phyloP scores from a whole-genome alignment of 2,888 invertebrate species.

The Ecdyonurus torrentis region DNA sequence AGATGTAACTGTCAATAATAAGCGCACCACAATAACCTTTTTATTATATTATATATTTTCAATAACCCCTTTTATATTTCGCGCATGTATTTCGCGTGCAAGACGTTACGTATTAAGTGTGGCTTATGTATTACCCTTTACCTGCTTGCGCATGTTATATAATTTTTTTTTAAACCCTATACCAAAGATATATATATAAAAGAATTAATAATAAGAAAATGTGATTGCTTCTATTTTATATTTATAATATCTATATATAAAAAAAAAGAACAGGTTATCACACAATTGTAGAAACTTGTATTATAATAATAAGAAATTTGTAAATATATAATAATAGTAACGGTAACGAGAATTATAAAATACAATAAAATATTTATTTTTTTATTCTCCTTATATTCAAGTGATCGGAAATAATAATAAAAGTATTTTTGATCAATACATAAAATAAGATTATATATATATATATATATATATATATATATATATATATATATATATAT shows the following conservation, averaged over 20 bases:
- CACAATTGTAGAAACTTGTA: background rate
- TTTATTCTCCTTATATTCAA: too few species aligned
- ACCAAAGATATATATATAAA: background rate
- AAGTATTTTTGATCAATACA: too few species aligned
- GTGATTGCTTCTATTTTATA: background rate
- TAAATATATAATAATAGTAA: background rate
- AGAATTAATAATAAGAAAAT: background rate
- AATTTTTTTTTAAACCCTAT: background rate
- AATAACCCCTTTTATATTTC: background rate
- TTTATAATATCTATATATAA: too few species aligned
- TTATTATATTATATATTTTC: too few species aligned
- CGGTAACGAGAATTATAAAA: background rate
- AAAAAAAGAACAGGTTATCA: background rate
- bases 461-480: background rate
- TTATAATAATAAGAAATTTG: background rate
- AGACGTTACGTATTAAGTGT: background rate
- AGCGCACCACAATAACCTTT: too few species aligned
- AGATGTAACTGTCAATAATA: background rate
- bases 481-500: background rate
- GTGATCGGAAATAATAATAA: background rate
- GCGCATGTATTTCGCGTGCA: slow-evolving; percentile 1
- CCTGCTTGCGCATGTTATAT: too few species aligned
- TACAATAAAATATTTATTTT: background rate
- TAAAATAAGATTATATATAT: background rate
- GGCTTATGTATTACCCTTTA: too few species aligned